phyloP scores from a whole-genome alignment of 1,140 invertebrate genomes.

The Ylistrum balloti region DNA sequence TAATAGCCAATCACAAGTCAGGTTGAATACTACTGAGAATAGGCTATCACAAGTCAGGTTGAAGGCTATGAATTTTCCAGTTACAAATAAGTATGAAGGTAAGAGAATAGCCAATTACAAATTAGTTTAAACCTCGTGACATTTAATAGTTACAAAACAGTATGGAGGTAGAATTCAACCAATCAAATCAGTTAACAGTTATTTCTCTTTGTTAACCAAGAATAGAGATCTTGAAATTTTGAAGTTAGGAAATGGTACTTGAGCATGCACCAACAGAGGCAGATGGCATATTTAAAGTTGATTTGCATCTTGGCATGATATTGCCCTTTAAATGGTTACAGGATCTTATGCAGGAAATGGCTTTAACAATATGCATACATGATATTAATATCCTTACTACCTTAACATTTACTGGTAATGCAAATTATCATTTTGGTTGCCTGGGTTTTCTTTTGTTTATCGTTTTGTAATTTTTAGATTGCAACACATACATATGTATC shows the following conservation, averaged over 20 bases:
- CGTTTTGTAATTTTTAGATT: background rate
- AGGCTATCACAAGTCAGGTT: background rate
- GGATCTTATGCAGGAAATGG: background rate
- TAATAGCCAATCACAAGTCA: no score
- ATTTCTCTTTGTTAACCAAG: no score
- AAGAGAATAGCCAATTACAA: background rate
- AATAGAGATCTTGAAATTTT: no score
- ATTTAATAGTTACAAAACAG: no score
- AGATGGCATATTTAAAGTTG: background rate
- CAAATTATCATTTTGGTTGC: slow-evolving; percentile 14
- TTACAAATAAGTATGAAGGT: background rate
- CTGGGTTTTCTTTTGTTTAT: slow-evolving; percentile 6
- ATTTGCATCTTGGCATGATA: background rate
- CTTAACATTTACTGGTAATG: slow-evolving; percentile 2
- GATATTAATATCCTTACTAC: background rate
- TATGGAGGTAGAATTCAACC: background rate
- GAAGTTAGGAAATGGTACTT: background rate
- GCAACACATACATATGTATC: slow-evolving; percentile 8
- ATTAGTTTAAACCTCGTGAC: no score
- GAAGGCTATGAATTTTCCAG: background rate
- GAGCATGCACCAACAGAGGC: background rate
- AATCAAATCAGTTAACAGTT: no score
- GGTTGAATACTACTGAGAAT: background rate
- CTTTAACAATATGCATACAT: background rate
- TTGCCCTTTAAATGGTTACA: background rate